Evolutionary conservation across 2,113 vertebrate species (phyloP).

Genomic region (Pandion haliaetus): DNA sequence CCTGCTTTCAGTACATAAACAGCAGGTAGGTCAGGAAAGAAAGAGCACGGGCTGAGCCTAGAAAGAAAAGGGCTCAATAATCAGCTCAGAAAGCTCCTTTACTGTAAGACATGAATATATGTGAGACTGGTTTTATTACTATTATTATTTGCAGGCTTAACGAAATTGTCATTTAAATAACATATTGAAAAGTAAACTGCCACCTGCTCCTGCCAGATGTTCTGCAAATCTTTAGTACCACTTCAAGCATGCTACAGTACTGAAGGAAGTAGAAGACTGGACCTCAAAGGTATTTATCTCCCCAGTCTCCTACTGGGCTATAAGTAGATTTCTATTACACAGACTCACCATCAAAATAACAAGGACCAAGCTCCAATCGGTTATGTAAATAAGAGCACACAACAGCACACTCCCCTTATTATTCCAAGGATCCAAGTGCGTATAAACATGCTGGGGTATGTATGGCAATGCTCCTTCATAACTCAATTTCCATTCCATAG

Average conservation of each 20-base stretch:
- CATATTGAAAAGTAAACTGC: slow-evolving; percentile 62
- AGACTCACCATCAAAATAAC: neutral
- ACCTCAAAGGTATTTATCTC: slow-evolving; percentile 6
- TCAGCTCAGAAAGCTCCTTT: neutral
- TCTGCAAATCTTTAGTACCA: slow-evolving; percentile 38
- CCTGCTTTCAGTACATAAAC: neutral
- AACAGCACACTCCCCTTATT: neutral
- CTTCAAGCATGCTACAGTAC: neutral
- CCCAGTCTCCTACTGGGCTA: neutral
- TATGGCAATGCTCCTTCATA: neutral
- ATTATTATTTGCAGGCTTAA: slow-evolving; percentile 61
- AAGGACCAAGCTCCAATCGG: neutral
- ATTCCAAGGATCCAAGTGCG: neutral
- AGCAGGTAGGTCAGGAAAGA: neutral
- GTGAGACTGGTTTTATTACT: slow-evolving; percentile 40
- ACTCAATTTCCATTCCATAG: neutral
- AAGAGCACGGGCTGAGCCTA: neutral
- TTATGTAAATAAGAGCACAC: neutral
- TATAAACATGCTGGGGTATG: accelerated
- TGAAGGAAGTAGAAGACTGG: neutral
- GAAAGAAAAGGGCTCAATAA: neutral
- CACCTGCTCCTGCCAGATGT: slow-evolving; percentile 72
- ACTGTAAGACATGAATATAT: neutral
- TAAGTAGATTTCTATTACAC: neutral
- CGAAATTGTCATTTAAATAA: slow-evolving; percentile 64